These are phyloP conservation scores for Notiomystis cincta DNA, from an alignment of 2,113 vertebrate genomes.

Conservation along the genomic window DNA sequence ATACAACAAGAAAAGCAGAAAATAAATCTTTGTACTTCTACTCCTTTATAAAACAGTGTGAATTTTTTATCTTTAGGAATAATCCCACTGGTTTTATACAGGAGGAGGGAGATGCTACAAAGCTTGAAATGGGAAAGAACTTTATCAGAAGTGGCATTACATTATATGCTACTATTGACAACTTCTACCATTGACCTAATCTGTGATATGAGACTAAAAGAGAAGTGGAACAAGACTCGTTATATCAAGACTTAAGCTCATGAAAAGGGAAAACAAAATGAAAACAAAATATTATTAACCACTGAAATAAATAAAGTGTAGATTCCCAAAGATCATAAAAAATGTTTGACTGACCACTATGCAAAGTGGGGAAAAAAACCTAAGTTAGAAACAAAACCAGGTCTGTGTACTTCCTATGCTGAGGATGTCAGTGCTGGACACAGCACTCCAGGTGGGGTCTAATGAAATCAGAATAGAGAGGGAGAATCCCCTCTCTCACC, in stretches of 20 bases:
- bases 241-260: neutral
- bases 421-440: neutral
- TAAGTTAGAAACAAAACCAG: neutral
- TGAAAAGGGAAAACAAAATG: neutral
- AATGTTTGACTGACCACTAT: neutral
- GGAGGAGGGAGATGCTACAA: neutral
- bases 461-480: neutral
- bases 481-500: neutral
- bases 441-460: neutral
- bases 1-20: neutral
- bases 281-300: neutral
- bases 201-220: neutral
- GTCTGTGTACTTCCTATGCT: rapidly evolving
- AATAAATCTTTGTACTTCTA: neutral
- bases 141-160: neutral
- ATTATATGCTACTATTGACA: neutral
- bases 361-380: rapidly evolving
- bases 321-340: neutral
- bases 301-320: neutral
- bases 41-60: neutral
- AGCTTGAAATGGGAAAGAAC: neutral
- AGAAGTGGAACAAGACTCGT: neutral
- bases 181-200: neutral
- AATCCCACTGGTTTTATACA: neutral
- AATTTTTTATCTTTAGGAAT: neutral